These are phyloP conservation scores for Ammospiza nelsoni DNA, from an alignment of 2,113 vertebrate genomes.

Conservation along the genomic window DNA sequence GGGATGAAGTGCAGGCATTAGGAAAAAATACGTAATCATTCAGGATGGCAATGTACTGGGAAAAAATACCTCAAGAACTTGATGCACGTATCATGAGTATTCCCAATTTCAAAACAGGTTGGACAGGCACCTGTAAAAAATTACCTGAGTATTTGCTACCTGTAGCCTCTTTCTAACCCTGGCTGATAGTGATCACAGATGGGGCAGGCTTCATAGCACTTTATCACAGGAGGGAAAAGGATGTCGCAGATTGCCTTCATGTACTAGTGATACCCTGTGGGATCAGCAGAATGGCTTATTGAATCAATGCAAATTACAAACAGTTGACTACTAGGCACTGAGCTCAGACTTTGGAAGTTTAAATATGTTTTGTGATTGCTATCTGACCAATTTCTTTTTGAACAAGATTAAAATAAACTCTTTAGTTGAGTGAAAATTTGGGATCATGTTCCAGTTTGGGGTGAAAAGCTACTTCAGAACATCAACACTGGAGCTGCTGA, in stretches of 20 bases:
- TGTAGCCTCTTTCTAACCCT: not conserved
- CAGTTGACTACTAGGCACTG: fast-evolving
- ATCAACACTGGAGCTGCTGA: not conserved
- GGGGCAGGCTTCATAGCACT: not conserved
- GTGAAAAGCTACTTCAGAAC: not conserved
- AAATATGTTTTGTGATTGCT: not conserved
- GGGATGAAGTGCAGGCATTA: not conserved
- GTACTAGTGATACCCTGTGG: not conserved
- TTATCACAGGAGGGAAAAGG: not conserved
- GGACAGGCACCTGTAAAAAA: not conserved
- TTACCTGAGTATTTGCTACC: not conserved
- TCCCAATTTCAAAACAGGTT: not conserved
- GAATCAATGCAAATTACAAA: not conserved
- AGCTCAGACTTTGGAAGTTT: not conserved
- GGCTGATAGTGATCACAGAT: not conserved
- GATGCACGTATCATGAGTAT: not conserved
- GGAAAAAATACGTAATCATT: not conserved
- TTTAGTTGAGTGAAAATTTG: not conserved
- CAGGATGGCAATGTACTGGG: not conserved
- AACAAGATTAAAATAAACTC: not conserved
- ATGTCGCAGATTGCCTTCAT: not conserved
- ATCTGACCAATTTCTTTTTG: not conserved
- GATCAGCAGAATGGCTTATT: not conserved
- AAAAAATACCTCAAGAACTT: not conserved
- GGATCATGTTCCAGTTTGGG: not conserved